These are phyloP conservation scores for Podargus strigoides DNA, from an alignment of 2,797 vertebrate species.

Conservation along the genomic window DNA sequence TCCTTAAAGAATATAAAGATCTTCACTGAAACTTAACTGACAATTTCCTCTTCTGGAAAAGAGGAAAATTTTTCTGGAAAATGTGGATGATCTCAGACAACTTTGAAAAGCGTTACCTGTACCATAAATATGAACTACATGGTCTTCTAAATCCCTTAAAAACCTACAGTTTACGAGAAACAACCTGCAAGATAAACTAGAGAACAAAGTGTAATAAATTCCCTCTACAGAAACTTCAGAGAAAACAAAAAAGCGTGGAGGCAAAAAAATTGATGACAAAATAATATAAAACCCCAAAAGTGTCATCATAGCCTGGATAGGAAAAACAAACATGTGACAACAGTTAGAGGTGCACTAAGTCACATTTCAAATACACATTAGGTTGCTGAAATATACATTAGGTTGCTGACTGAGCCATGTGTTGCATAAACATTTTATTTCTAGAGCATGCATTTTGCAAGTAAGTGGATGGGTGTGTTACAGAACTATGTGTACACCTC, in stretches of 20 bases:
- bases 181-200: neutral
- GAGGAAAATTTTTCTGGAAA: neutral
- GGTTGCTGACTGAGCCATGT: neutral
- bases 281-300: neutral
- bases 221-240: neutral
- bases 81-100: neutral
- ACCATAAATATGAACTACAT: neutral
- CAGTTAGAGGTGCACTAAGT: neutral
- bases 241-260: neutral
- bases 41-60: neutral
- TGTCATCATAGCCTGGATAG: neutral
- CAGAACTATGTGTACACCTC: neutral
- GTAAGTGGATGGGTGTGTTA: neutral
- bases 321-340: neutral
- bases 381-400: neutral
- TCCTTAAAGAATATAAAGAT: neutral
- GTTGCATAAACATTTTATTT: neutral
- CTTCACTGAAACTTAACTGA: neutral
- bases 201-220: neutral
- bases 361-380: neutral
- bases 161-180: neutral
- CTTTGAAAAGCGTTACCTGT: neutral
- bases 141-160: neutral
- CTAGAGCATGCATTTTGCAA: neutral
- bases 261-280: neutral